Conservation (phyloP, 2,113 vertebrate species). For the Heterocephalus glaber region DNA sequence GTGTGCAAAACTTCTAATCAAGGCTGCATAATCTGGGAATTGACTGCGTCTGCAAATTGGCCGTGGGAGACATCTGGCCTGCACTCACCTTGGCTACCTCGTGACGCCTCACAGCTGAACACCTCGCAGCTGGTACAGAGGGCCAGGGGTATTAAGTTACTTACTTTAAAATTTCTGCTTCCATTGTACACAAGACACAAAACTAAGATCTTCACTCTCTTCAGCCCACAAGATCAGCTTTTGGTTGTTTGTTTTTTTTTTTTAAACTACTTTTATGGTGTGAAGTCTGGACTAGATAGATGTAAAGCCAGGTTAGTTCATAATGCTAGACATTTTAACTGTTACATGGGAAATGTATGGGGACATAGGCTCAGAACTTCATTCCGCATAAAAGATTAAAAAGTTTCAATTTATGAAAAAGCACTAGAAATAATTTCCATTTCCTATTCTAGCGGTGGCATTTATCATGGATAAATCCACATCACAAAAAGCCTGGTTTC, state of each 20-base stretch:
- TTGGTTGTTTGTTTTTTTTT: neutral
- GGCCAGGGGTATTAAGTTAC: neutral
- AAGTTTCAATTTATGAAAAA: conserved; percentile 42
- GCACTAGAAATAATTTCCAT: conserved; percentile 21
- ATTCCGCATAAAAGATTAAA: conserved; percentile 45
- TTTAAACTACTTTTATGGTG: neutral
- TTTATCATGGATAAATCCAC: conserved; percentile 9
- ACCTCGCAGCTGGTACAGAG: neutral
- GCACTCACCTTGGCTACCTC: neutral
- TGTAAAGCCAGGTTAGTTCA: neutral
- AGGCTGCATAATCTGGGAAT: neutral
- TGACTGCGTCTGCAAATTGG: neutral
- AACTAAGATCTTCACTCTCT: neutral
- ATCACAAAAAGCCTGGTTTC: neutral
- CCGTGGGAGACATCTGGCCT: neutral
- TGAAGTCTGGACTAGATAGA: neutral
- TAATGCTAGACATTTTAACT: conserved; percentile 42
- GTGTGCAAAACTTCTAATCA: neutral
- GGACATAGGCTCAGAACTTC: neutral
- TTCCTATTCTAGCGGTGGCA: neutral
- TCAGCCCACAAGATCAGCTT: neutral
- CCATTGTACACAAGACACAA: neutral
- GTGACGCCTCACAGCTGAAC: neutral
- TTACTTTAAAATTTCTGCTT: neutral
- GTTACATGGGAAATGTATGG: neutral